A percentile compares a stretch with the other conserved stretches of the same genome.
Evolutionary conservation across 1,140 invertebrate genomes (phyloP).

Genomic region (Drosophila lowei): DNA sequence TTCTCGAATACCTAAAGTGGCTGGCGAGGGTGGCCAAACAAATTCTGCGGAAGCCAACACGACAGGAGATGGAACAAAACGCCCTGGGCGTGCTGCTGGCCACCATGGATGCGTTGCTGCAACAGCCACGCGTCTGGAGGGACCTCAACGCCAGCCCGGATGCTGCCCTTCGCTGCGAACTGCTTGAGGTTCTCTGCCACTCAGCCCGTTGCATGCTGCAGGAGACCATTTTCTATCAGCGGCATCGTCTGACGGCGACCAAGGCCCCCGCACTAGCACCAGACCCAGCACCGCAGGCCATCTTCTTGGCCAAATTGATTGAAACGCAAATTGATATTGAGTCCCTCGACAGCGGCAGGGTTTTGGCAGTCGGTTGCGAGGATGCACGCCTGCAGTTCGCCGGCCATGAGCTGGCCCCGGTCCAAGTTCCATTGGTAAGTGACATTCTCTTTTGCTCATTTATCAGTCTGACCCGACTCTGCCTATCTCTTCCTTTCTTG

Average conservation of each 20-base stretch:
- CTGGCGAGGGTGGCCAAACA: slow-evolving; percentile 30
- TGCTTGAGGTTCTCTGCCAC: slow-evolving; percentile 57
- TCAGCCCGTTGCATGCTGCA: slow-evolving; percentile 54
- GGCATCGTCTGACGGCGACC: slow-evolving; percentile 44
- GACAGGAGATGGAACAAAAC: slow-evolving; percentile 34
- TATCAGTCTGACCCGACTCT: slow-evolving; percentile 30
- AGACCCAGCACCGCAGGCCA: slow-evolving; percentile 60
- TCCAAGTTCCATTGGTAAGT: slow-evolving; percentile 74
- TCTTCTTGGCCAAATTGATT: slow-evolving; percentile 82
- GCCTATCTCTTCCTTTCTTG: background rate
- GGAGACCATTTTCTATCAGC: slow-evolving; percentile 79
- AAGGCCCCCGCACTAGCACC: slow-evolving; percentile 33
- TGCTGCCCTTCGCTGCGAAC: slow-evolving; percentile 42
- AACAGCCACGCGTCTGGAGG: slow-evolving; percentile 65
- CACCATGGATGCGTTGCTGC: slow-evolving; percentile 64
- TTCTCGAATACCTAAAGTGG: slow-evolving; percentile 57
- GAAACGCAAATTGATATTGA: slow-evolving; percentile 79
- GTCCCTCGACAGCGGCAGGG: slow-evolving; percentile 25
- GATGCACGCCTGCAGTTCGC: slow-evolving; percentile 37
- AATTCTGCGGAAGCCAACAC: slow-evolving; percentile 25
- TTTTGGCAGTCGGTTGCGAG: slow-evolving; percentile 30
- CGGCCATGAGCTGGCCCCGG: slow-evolving; percentile 58
- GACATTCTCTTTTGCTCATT: slow-evolving; percentile 43
- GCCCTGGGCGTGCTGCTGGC: slow-evolving; percentile 40
- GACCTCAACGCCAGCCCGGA: slow-evolving; percentile 55